Evolutionary conservation across 2,797 vertebrate genomes (phyloP), one percentile per base, ranked within the genome.

Genomic region (Eremophila alpestris): DNA sequence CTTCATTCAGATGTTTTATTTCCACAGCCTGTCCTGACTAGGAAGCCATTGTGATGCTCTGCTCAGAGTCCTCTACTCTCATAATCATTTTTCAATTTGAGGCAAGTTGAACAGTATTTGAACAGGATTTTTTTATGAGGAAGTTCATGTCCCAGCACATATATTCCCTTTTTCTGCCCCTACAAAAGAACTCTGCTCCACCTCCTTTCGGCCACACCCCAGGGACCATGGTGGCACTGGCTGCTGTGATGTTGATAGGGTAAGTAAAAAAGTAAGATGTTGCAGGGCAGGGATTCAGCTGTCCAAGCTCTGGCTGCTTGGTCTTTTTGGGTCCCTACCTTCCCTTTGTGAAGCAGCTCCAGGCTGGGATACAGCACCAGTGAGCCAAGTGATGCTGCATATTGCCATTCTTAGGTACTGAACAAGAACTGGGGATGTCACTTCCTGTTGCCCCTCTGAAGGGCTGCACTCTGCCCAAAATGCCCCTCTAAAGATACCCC

Each of bases 331-430:
- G 40, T 81, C 11, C 2, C 5, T 36, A 26, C 5, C 5, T 14
- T 26, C 8, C 21, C 24, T 55, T 46, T 4, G 2, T 3, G 1
- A 48, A 29, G n/a, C 0, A 11, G 13, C 51, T 69, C 34, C 3
- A 1, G 20, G 26, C 22, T 60, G 32, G 56, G 65, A 55, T 18
- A 34, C 29, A 67, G 36, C 64, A 56, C 5, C n/a, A 60, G 9
- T 0, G 1, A 43, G 36, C 21, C 1, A 6, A 73, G 24, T 1
- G 4, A 48, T 21, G 36, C 21, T 75, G 63, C 36, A 26, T 29
- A 60, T 68, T 76, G 23, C 16, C 46, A 27, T 2, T 0, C 38
- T 45, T 22, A 38, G 34, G 41, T 36, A 34, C 15, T 19, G 30
- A 32, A 46, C 23, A 23, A 45, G 54, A 45, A 29, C 54, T 67